phyloP scores from a whole-genome alignment of 2,888 invertebrate genomes.

The Sisyra nigra region DNA sequence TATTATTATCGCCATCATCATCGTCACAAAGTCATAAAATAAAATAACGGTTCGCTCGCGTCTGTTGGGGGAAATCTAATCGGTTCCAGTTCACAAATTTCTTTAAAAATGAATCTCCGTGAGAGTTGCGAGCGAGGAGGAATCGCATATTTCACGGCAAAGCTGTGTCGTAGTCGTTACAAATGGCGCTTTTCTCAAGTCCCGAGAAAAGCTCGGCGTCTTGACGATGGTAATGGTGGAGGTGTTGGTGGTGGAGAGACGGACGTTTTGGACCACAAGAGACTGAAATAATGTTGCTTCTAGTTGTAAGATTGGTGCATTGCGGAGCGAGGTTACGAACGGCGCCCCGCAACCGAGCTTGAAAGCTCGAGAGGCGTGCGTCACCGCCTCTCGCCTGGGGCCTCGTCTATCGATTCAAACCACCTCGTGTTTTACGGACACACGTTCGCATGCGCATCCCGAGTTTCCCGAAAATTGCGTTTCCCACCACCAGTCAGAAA shows the following conservation, averaged over 20 bases:
- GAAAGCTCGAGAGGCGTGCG: neutral
- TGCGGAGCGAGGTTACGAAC: neutral
- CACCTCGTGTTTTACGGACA: neutral
- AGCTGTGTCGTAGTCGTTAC: neutral
- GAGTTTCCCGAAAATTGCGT: too few relatives aligned
- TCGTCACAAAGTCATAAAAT: neutral
- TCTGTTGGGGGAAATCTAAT: constrained; percentile 1
- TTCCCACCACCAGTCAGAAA: too few relatives aligned
- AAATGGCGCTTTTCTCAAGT: neutral
- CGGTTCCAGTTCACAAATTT: constrained; percentile 4
- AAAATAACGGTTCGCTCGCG: neutral
- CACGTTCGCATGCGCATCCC: neutral
- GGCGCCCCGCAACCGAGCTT: neutral
- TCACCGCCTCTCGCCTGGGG: constrained; percentile 8
- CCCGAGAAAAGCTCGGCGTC: neutral
- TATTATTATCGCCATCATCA: too few relatives aligned
- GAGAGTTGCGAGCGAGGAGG: neutral
- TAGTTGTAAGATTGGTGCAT: constrained; percentile 8
- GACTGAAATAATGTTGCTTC: constrained; percentile 4
- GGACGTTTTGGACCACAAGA: neutral
- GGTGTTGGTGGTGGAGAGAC: neutral
- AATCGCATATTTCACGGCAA: neutral
- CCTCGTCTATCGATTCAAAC: constrained; percentile 7
- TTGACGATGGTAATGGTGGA: neutral
- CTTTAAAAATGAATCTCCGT: neutral